Conservation (phyloP, 2,888 invertebrate genomes). For the Dorcus hopei region DNA sequence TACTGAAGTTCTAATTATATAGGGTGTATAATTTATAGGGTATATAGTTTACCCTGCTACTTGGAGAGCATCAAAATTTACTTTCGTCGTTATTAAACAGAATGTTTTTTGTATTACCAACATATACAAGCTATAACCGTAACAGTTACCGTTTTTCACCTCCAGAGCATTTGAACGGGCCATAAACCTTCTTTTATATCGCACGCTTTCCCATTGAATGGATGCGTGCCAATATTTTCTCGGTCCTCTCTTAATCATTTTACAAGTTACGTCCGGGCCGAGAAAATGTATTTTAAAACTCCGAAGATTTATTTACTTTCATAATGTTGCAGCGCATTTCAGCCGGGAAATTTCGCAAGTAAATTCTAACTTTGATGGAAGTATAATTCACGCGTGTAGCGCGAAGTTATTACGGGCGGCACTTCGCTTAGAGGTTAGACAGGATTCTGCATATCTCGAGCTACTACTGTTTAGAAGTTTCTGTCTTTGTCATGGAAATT, state of each 20-base stretch:
- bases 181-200: slow-evolving; percentile 33
- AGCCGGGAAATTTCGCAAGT: slow-evolving; percentile 28
- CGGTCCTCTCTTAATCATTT: slow-evolving; percentile 16
- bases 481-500: slow-evolving; percentile 24
- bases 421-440: slow-evolving; percentile 19
- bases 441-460: slow-evolving; percentile 30
- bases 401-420: slow-evolving; percentile 31
- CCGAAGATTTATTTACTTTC: slow-evolving; percentile 21
- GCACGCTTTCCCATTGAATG: slow-evolving; percentile 28
- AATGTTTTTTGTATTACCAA: slow-evolving; percentile 12
- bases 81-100: background rate
- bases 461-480: slow-evolving; percentile 23
- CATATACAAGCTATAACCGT: slow-evolving; percentile 14
- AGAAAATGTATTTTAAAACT: slow-evolving; percentile 24
- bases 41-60: background rate
- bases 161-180: slow-evolving; percentile 22
- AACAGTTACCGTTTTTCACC: slow-evolving; percentile 23
- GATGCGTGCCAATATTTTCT: slow-evolving; percentile 34
- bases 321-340: slow-evolving; percentile 25
- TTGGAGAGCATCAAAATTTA: background rate
- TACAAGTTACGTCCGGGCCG: slow-evolving; percentile 11
- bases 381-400: slow-evolving; percentile 35
- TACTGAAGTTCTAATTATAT: too few relatives aligned
- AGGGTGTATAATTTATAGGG: too few relatives aligned
- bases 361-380: slow-evolving; percentile 35